Evolutionary conservation across 2,888 invertebrate genomes (phyloP).

Genomic region (Caenorhabditis sinica): DNA sequence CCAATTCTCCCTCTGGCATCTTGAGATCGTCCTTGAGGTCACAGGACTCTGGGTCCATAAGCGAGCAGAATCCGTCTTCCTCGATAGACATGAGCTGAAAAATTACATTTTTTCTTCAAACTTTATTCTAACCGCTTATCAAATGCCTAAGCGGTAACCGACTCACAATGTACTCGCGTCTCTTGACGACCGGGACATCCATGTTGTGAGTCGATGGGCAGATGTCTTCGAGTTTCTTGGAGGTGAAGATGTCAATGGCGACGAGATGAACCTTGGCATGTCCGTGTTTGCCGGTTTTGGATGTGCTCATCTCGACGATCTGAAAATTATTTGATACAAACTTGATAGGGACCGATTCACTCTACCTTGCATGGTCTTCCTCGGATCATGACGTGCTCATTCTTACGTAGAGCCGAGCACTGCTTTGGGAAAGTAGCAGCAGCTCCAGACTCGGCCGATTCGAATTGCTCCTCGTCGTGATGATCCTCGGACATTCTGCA

Average conservation of each 20-base stretch:
- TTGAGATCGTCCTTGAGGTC: constrained; percentile 89
- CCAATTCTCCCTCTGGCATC: constrained; percentile 95
- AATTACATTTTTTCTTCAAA: too few relatives aligned
- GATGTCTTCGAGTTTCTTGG: constrained; percentile 98
- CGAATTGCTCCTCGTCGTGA: constrained; percentile 82
- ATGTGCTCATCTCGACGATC: constrained; percentile 99
- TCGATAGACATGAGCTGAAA: constrained; percentile 90
- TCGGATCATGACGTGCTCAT: constrained; percentile 98
- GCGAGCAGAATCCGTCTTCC: constrained; percentile 91
- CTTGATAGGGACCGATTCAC: not conserved
- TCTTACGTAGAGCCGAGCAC: constrained; percentile 98
- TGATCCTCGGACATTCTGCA: constrained; percentile 79
- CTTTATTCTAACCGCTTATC: too few relatives aligned
- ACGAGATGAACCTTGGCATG: constrained; percentile 98
- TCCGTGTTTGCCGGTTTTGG: constrained; percentile 99
- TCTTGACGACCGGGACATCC: constrained; percentile 98
- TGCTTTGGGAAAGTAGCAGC: constrained; percentile 98
- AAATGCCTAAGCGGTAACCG: not conserved
- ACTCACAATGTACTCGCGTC: constrained; percentile 92
- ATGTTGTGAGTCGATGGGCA: constrained; percentile 99
- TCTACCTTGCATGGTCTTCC: constrained; percentile 93
- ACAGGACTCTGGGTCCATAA: constrained; percentile 94
- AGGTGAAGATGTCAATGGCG: constrained; percentile 94
- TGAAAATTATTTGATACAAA: constrained; percentile 84
- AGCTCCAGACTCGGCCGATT: constrained; percentile 87